Conservation (phyloP, 2,888 invertebrate species). For the Cantharis rustica region DNA sequence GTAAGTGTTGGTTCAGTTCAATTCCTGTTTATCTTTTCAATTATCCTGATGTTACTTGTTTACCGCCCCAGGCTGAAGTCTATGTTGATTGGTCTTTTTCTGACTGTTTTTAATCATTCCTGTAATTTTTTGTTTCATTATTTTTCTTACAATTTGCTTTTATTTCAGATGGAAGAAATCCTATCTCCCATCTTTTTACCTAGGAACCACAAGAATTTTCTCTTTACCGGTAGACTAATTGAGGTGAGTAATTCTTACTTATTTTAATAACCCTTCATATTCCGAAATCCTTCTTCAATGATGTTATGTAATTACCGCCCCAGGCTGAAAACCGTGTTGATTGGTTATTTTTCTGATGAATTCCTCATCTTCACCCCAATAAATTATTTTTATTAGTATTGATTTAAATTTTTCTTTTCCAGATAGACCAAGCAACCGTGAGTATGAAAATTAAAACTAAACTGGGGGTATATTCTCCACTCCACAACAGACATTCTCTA, state of each 20-base stretch:
- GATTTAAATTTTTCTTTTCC: background rate
- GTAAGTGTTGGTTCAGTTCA: no score
- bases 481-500: conserved; percentile 1
- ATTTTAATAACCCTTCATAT: no score
- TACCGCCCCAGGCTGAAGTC: no score
- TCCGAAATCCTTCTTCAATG: background rate
- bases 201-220: background rate
- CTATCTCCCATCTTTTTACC: no score
- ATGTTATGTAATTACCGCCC: background rate
- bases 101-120: no score
- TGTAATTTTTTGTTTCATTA: no score
- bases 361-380: background rate
- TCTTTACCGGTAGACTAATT: background rate
- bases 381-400: background rate
- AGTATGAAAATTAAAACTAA: background rate
- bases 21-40: no score
- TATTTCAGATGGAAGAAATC: background rate
- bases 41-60: no score
- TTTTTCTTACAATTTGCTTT: background rate
- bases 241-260: background rate
- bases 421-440: background rate
- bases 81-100: no score
- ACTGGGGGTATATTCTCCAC: background rate
- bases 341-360: background rate
- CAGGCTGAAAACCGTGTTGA: background rate